Percentiles rank a stretch among this genome's conserved stretches.
phyloP scores from a whole-genome alignment of 2,888 invertebrate species.

The Atrina japonica region DNA sequence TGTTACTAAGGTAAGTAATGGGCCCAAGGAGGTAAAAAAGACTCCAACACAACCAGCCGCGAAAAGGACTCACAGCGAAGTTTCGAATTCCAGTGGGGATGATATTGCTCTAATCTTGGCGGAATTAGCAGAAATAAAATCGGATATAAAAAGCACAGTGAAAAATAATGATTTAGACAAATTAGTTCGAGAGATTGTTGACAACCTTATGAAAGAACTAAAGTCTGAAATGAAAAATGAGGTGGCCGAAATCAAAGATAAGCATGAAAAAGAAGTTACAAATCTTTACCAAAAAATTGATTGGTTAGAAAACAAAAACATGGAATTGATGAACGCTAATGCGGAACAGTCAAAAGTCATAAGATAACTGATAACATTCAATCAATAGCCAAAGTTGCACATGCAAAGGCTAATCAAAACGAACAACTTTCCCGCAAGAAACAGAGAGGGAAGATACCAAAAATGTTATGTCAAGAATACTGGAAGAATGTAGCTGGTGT shows the following conservation, averaged over 20 bases:
- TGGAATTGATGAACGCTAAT: neutral
- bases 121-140: slow-evolving; percentile 1
- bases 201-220: neutral
- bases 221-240: neutral
- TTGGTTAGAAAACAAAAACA: slow-evolving; percentile 1
- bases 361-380: no score
- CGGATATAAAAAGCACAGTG: slow-evolving; percentile 1
- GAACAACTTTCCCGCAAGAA: slow-evolving; percentile 5
- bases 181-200: neutral
- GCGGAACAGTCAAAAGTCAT: neutral
- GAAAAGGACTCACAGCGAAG: slow-evolving; percentile 8
- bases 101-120: neutral
- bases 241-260: neutral
- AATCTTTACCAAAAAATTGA: neutral
- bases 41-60: neutral
- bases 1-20: no score
- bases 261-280: neutral
- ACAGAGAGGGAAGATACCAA: neutral
- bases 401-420: neutral
- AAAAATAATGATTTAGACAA: neutral
- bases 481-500: slow-evolving; percentile 1
- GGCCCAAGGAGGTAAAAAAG: no score
- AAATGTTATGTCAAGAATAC: neutral
- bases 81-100: slow-evolving; percentile 6
- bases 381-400: neutral